Evolutionary conservation across 2,113 vertebrate genomes (phyloP).

Genomic region (Morphnarchus princeps): DNA sequence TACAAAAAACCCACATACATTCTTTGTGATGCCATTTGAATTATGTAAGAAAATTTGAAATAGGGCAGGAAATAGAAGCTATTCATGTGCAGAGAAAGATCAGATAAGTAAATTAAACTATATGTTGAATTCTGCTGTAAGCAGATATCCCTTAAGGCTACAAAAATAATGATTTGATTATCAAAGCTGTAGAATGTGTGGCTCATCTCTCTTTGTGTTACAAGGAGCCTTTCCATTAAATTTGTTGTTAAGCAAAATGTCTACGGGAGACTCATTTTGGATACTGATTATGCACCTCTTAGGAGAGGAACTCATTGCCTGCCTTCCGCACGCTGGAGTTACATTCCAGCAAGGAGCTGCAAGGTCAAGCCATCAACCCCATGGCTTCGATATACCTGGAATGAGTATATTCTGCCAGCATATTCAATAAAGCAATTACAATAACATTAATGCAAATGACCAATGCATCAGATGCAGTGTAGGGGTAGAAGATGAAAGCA

Average conservation of each 20-base stretch:
- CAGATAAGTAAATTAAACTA: conserved; percentile 68
- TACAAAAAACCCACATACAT: neutral
- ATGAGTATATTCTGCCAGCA: neutral
- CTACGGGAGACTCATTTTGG: conserved; percentile 5
- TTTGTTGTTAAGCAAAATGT: conserved; percentile 56
- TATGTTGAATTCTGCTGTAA: conserved; percentile 65
- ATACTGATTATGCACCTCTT: conserved; percentile 31
- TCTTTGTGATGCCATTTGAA: conserved; percentile 31
- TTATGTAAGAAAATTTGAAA: conserved; percentile 64
- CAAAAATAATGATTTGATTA: conserved; percentile 68
- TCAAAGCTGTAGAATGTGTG: conserved; percentile 55
- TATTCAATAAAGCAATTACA: conserved; percentile 35
- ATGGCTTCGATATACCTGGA: neutral
- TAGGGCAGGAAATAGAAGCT: conserved; percentile 50
- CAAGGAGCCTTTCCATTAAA: conserved; percentile 50
- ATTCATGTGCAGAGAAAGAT: conserved; percentile 53
- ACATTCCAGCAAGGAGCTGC: neutral
- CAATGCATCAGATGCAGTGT: neutral
- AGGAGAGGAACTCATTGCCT: neutral
- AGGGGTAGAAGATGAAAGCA: neutral
- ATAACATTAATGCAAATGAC: neutral
- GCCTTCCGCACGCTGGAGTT: neutral
- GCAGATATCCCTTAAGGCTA: conserved; percentile 59
- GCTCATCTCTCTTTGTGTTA: conserved; percentile 42
- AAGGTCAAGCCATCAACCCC: neutral